Base-by-base conservation (phyloP, 2,797 vertebrate species). In the Tapirus indicus region DNA sequence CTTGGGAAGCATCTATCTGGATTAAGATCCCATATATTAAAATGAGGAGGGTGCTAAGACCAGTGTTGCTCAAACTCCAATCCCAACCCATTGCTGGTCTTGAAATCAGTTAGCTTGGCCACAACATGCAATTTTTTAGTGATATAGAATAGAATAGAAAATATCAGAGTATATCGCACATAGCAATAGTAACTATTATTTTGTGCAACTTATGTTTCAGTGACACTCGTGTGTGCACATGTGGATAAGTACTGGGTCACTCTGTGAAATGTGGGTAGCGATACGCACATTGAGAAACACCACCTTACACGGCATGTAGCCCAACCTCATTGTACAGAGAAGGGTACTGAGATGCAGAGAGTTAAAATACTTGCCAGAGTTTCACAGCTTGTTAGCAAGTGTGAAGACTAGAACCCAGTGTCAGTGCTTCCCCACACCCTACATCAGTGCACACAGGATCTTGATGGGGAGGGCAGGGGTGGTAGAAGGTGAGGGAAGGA, bases 11-110 rank as follows among this genome's bases (percentile, higher is more conserved):
- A 86, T 86, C 78, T 38, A 17, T 80, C 74, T 54, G n/a, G 88
- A 95, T 74, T 87, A 92, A 38, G 93, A 85, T 75, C 54, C 38
- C 72, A 84, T 71, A 80, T 38, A 38, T 47, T 84, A 47, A 17
- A 77, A 27, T 60, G 23, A 25, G 68, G 64, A 64, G 75, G 56
- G 88, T 60, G 25, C 44, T 71, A 71, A 92, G 58, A 80, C n/a
- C 60, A 71, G 52, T 69, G 20, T 29, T 80, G 27, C 87, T 79
- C 79, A 69, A 86, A 88, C 52, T 62, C 71, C n/a, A 69, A 10
- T 52, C 47, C 2, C 47, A 91, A 44, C 6, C 6, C n/a, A 94
- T 52, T 44, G 7, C 44, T 96, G 38, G 20, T 66, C 62, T 49
- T 69, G n/a, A 88, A 60, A 71, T 91, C 60, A 95, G 41, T 94